phyloP scores from a whole-genome alignment of 2,797 vertebrate species.

The Pipistrellus kuhlii region DNA sequence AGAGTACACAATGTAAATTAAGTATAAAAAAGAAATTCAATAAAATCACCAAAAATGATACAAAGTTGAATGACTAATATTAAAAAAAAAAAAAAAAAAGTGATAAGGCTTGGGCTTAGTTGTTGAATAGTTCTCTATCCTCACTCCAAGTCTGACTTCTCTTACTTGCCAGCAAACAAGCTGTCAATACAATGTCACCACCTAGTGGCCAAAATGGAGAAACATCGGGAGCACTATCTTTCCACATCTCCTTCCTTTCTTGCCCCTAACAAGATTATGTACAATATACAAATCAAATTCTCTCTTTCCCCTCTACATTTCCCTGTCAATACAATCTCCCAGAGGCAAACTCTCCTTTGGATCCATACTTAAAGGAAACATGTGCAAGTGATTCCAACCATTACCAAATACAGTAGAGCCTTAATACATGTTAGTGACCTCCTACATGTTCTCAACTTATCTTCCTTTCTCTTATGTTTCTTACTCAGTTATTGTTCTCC shows the following conservation, averaged over 20 bases:
- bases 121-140: background rate
- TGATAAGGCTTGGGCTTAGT: background rate
- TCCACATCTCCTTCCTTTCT: background rate
- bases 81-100: constrained; percentile 14
- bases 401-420: background rate
- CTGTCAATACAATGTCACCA: constrained; percentile 74
- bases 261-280: background rate
- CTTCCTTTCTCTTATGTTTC: constrained; percentile 11
- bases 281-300: constrained; percentile 12
- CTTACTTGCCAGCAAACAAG: constrained; percentile 29
- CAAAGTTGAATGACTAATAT: background rate
- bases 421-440: constrained; percentile 4
- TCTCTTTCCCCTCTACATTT: background rate
- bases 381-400: background rate
- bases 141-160: background rate
- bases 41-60: constrained; percentile 25
- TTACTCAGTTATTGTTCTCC: background rate
- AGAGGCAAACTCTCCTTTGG: background rate
- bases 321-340: background rate
- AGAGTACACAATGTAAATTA: constrained; percentile 4
- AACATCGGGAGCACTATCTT: background rate
- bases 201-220: constrained; percentile 49
- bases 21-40: constrained; percentile 41
- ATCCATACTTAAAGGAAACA: background rate
- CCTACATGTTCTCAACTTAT: background rate